Evolutionary conservation across 2,797 vertebrate species (phyloP), one percentile per base, ranked within the genome.

Genomic region (Vespertilio murinus): DNA sequence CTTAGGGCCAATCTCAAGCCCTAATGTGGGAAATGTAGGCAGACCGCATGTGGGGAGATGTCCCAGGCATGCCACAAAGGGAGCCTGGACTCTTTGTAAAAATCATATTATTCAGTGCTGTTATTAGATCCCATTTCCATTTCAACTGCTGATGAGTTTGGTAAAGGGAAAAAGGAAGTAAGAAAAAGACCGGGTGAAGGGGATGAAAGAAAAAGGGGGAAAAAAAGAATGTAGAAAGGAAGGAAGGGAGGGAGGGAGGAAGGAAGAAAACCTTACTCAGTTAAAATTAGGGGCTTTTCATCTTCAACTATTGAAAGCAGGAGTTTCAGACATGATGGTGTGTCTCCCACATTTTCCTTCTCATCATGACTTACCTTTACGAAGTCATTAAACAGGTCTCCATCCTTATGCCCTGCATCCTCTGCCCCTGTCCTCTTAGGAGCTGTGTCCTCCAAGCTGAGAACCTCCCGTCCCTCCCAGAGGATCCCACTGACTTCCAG

Each of bases 381-480:
- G 9, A 33, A 33, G n/a, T 67, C 64, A 10, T 35, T 67, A 67
- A 33, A 67, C 5, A 20, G 64, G 64, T 67, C 64, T 35, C 64
- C 8, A 20, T 35, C 64, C 64, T 20, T 33, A 2, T 65, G 64
- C 16, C n/a, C n/a, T 33, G 64, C 17, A 33, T 67, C 64, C 8
- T 35, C n/a, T 33, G 64, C n/a, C n/a, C 16, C 64, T 35, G 64
- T 18, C 18, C n/a, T 9, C n/a, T 33, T 35, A 10, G n/a, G 3
- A 20, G n/a, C 64, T 67, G 64, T 67, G 17, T 35, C 64, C n/a
- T 33, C n/a, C 64, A 67, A 20, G n/a, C 64, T n/a, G 64, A 67
- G 3, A 9, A 4, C 64, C 7, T 0, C n/a, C n/a, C 0, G 17
- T 8, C 30, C 64, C 64, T n/a, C 64, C 16, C n/a, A 33, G 28